Conservation (phyloP, 2,888 invertebrate species). For the Chorisops tibialis region DNA sequence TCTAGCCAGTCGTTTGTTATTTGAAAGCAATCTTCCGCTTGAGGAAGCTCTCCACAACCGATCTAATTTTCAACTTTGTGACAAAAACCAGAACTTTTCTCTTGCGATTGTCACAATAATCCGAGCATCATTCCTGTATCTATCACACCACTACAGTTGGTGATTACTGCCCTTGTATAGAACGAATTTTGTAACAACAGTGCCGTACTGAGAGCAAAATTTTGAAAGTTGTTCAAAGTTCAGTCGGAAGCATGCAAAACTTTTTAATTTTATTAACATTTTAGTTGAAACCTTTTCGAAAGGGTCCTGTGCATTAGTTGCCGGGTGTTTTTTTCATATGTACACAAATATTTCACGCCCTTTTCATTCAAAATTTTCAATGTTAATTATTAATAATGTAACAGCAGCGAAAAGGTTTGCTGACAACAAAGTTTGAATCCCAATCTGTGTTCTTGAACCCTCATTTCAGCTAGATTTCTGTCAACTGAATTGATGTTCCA, state of each 20-base stretch:
- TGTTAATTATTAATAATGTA: slow-evolving; percentile 1
- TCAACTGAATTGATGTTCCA: too few species aligned
- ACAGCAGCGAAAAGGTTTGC: not conserved
- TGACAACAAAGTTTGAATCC: not conserved
- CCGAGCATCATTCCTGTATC: not conserved
- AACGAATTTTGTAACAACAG: too few species aligned
- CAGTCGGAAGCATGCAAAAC: not conserved
- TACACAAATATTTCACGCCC: too few species aligned
- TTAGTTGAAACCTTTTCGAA: not conserved
- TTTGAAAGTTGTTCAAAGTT: not conserved
- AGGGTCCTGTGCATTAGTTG: not conserved
- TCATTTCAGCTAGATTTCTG: not conserved
- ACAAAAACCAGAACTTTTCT: not conserved
- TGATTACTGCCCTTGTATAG: too few species aligned
- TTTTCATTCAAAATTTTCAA: not conserved
- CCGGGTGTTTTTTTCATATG: not conserved
- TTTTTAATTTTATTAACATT: slow-evolving; percentile 13
- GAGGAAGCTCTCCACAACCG: not conserved
- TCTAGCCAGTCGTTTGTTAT: too few species aligned
- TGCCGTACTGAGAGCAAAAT: too few species aligned
- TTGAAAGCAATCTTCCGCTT: not conserved
- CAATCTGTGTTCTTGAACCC: too few species aligned
- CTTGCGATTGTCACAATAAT: not conserved
- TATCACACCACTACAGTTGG: too few species aligned
- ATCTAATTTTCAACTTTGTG: not conserved